Evolutionary conservation across 2,797 vertebrate genomes (phyloP).

Genomic region (Hydrolagus colliei): DNA sequence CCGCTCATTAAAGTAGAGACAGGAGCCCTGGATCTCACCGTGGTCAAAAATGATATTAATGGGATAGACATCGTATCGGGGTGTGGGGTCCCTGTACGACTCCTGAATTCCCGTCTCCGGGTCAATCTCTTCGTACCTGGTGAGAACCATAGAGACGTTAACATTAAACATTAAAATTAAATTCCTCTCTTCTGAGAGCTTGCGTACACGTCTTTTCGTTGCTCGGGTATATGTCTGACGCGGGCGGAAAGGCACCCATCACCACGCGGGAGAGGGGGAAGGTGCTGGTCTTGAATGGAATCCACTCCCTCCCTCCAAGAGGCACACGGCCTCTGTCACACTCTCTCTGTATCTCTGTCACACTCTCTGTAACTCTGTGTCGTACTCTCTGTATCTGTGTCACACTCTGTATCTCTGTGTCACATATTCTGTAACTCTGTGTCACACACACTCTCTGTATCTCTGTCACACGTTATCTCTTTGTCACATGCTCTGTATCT

Average conservation of each 20-base stretch:
- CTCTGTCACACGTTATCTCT: no score
- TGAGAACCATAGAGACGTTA: not conserved
- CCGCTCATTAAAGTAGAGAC: constrained; percentile 70
- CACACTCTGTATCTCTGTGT: no score
- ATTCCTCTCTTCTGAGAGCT: not conserved
- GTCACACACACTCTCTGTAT: no score
- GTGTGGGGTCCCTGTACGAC: constrained; percentile 41
- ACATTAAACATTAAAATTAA: constrained; percentile 21
- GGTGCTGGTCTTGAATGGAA: no score
- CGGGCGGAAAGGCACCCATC: not conserved
- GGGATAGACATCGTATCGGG: constrained; percentile 70
- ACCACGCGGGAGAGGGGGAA: not conserved
- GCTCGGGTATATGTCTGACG: not conserved
- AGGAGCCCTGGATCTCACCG: constrained; percentile 80
- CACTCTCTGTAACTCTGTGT: no score
- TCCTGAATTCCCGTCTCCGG: constrained; percentile 68
- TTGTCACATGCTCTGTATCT: no score
- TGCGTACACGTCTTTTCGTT: not conserved
- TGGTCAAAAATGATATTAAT: constrained; percentile 68
- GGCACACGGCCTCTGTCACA: not conserved
- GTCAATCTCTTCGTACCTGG: constrained; percentile 58
- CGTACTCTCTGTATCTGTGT: no score
- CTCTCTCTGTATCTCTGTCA: not conserved
- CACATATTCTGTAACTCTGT: no score
- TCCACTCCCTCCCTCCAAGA: no score